These are phyloP conservation scores for Drosophila ochracea DNA, from an alignment of 2,888 invertebrate genomes.

Conservation along the genomic window DNA sequence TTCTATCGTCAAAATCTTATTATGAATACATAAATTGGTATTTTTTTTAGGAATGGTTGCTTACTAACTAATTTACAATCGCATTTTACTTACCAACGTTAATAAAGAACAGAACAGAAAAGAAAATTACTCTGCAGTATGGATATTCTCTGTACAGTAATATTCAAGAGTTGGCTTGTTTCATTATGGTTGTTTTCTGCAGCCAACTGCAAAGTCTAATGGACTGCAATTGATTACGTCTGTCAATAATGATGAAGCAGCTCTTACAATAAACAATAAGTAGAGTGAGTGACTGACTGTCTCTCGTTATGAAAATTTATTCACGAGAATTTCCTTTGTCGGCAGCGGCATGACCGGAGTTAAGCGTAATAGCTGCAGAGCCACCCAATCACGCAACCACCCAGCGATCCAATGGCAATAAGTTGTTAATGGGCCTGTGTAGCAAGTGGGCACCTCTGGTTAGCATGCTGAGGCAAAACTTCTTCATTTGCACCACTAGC, in stretches of 20 bases:
- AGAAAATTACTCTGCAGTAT: background rate
- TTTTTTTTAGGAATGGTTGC: background rate
- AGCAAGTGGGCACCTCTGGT: slow-evolving; percentile 56
- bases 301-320: slow-evolving; percentile 63
- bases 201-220: slow-evolving; percentile 74
- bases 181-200: slow-evolving; percentile 44
- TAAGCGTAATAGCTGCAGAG: slow-evolving; percentile 21
- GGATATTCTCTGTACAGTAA: slow-evolving; percentile 6
- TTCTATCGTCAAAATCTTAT: background rate
- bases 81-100: background rate
- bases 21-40: background rate
- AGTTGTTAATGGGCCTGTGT: slow-evolving; percentile 59
- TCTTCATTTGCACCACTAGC: slow-evolving; percentile 57
- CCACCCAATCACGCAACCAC: slow-evolving; percentile 3
- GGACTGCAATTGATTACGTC: slow-evolving; percentile 83
- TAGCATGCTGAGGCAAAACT: slow-evolving; percentile 52
- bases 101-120: slow-evolving; percentile 1
- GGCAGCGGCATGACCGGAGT: slow-evolving; percentile 6
- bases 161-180: slow-evolving; percentile 11
- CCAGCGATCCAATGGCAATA: slow-evolving; percentile 48
- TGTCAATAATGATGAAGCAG: slow-evolving; percentile 70
- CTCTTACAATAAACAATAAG: slow-evolving; percentile 54
- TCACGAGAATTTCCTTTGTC: slow-evolving; percentile 40
- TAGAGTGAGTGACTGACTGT: slow-evolving; percentile 46
- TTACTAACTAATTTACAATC: background rate